A percentile compares a stretch with the other conserved stretches of the same genome.
Conservation (phyloP, 2,888 invertebrate species). For the Microctonus brassicae region DNA sequence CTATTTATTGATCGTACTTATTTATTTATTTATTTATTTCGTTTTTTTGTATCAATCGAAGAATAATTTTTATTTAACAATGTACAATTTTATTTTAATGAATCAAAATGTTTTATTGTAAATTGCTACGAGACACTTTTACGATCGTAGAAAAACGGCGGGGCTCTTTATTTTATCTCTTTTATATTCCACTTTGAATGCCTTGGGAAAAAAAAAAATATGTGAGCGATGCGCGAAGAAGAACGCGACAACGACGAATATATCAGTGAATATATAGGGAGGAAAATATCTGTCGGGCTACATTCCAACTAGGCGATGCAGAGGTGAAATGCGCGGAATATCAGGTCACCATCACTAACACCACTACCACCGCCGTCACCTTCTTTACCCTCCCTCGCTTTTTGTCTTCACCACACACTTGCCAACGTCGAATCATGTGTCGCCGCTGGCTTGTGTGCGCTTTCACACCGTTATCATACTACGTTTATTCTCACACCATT, state of each 20-base stretch:
- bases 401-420: no score
- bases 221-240: not conserved
- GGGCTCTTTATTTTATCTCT: no score
- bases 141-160: no score
- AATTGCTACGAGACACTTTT: no score
- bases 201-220: not conserved
- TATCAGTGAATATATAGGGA: constrained; percentile 7
- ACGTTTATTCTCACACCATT: constrained; percentile 25
- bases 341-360: constrained; percentile 33
- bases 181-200: not conserved
- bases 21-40: not conserved
- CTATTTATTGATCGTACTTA: no score
- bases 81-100: no score
- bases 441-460: constrained; percentile 14
- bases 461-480: not conserved
- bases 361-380: no score
- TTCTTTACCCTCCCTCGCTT: no score
- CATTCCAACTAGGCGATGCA: constrained; percentile 32
- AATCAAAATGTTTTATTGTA: no score
- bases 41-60: not conserved
- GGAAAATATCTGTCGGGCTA: constrained; percentile 17
- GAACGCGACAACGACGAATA: constrained; percentile 7
- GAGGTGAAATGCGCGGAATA: constrained; percentile 35
- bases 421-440: constrained; percentile 33
- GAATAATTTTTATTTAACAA: no score